These are phyloP conservation scores for Formica aserva DNA, from an alignment of 2,888 invertebrate genomes.

Conservation along the genomic window DNA sequence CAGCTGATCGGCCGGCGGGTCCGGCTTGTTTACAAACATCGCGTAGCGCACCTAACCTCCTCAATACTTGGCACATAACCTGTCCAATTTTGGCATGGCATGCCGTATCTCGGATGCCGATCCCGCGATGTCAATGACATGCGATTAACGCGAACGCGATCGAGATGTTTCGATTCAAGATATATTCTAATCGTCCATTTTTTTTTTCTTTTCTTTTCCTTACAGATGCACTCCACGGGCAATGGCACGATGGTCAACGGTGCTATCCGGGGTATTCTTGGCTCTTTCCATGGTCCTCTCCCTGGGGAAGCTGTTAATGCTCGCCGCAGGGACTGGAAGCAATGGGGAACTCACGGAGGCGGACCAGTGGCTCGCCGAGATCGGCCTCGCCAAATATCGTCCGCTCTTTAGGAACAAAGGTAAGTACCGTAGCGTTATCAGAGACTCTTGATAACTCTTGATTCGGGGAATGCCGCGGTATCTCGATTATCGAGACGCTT, in stretches of 20 bases:
- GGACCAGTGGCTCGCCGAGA: conserved; percentile 92
- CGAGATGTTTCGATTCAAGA: neutral
- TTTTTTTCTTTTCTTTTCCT: neutral
- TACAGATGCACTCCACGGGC: conserved; percentile 77
- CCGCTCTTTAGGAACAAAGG: conserved; percentile 91
- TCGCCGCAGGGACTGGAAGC: conserved; percentile 82
- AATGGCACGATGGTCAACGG: conserved; percentile 85
- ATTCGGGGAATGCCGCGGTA: neutral
- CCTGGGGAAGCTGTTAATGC: conserved; percentile 83
- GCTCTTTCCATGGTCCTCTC: conserved; percentile 84
- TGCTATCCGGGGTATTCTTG: conserved; percentile 84
- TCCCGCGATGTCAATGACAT: neutral
- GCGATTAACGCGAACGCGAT: neutral
- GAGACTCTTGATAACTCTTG: neutral
- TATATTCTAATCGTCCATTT: neutral
- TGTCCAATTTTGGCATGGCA: conserved; percentile 47
- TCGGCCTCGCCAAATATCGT: conserved; percentile 90
- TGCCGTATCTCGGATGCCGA: neutral
- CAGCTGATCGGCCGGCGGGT: conserved; percentile 33
- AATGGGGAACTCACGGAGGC: conserved; percentile 89
- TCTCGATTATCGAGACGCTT: neutral
- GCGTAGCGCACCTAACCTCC: conserved; percentile 72
- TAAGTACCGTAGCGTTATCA: conserved; percentile 84
- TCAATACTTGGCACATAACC: conserved; percentile 62
- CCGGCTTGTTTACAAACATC: conserved; percentile 78